phyloP scores from a whole-genome alignment of 2,113 vertebrate species.

The Dromiciops gliroides region DNA sequence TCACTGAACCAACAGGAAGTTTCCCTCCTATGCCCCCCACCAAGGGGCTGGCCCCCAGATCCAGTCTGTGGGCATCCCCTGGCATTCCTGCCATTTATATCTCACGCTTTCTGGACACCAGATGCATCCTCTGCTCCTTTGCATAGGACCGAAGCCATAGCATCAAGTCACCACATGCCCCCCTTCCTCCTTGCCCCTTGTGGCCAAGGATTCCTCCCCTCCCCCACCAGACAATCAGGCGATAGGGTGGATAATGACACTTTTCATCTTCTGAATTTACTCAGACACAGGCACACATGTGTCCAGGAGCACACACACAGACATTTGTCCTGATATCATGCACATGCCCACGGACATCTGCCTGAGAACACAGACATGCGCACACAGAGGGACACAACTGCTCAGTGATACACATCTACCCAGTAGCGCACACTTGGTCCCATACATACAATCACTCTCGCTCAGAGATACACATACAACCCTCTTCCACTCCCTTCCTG shows the following conservation, averaged over 20 bases:
- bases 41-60: neutral
- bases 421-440: neutral
- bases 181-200: neutral
- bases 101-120: neutral
- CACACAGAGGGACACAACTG: rapidly evolving
- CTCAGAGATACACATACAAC: neutral
- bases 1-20: neutral
- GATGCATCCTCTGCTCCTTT: neutral
- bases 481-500: neutral
- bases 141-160: neutral
- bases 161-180: neutral
- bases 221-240: neutral
- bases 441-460: neutral
- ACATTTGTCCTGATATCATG: neutral
- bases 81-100: constrained; percentile 18
- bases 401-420: neutral
- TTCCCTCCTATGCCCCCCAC: rapidly evolving
- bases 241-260: neutral
- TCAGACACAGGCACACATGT: neutral
- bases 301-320: neutral
- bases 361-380: neutral
- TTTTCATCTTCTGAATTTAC: neutral
- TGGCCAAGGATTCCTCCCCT: neutral
- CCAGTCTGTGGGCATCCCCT: neutral
- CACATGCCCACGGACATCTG: neutral